Base-by-base conservation (phyloP, 35 echinoderm and acorn worm species). In the Ptychodera flava region DNA sequence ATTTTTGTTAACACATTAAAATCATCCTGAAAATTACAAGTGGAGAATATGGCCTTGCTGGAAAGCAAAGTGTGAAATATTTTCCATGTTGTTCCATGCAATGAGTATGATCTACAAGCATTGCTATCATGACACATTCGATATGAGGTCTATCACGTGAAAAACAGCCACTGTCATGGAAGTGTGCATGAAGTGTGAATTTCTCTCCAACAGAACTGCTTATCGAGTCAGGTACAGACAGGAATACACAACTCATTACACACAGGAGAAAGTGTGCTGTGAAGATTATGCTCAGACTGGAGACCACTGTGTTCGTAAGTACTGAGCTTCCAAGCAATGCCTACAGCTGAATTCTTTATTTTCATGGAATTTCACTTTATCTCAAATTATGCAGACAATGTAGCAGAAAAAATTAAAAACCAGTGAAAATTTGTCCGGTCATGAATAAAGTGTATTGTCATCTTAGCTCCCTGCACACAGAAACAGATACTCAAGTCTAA, bases 251-350 rank as follows among this genome's bases (percentile, higher is more conserved):
- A 87, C 85, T 35, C 30, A 36, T 0, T 91, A 91, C 80, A 30
- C 85, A 83, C 36, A 78, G 10, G 35, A 77, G 1, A 64, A 85
- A 84, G 85, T 83, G 78, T 91, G 90, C 79, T 91, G 90, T 34
- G 45, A 81, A 1, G 85, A 80, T 45, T 91, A 91, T 79, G 78
- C 85, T 2, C 16, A 32, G 16, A 53, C 1, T 37, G 83, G 36
- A 37, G 35, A 78, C 1, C 83, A 83, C 28, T 91, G 90, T 37
- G 81, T 81, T 83, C 85, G 90, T 91, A 87, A 91, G 90, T 91
- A 76, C 22, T 64, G 45, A 6, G 22, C 6, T 6, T 64, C n/a
- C n/a, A n/a, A n/a, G n/a, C n/a, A n/a, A n/a, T n/a, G n/a, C n/a
- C n/a, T n/a, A n/a, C n/a, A n/a, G n/a, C n/a, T n/a, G n/a, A n/a